phyloP scores from a whole-genome alignment of 2,888 invertebrate species.

The Drosophila atroscutellata region DNA sequence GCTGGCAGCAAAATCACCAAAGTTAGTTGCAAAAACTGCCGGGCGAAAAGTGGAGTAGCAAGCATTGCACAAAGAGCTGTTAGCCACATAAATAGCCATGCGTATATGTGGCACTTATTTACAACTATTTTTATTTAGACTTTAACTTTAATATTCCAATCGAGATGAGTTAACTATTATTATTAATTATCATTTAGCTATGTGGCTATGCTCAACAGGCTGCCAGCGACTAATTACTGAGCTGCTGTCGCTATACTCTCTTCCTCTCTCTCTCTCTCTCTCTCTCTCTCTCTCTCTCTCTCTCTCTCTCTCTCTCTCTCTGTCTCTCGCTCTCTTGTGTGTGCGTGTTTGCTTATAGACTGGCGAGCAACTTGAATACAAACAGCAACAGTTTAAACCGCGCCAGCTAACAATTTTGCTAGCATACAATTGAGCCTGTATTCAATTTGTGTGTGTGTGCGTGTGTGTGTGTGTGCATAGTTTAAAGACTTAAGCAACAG shows the following conservation, averaged over 20 bases:
- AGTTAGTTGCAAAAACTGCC: conserved; percentile 58
- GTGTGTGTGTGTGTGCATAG: conserved; percentile 36
- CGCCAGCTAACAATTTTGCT: conserved; percentile 26
- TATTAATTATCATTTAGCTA: neutral
- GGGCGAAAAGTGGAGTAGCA: neutral
- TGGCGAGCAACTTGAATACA: conserved; percentile 6
- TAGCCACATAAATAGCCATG: neutral
- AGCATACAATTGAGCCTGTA: conserved; percentile 31
- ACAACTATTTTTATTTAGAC: neutral
- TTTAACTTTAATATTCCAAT: neutral
- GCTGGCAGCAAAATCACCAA: conserved; percentile 53
- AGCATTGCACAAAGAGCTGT: neutral
- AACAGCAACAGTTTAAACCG: conserved; percentile 64
- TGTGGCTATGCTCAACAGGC: neutral
- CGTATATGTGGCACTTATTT: neutral
- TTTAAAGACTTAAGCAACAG: conserved; percentile 52
- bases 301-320: neutral
- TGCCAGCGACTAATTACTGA: neutral
- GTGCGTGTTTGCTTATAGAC: conserved; percentile 23
- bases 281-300: neutral
- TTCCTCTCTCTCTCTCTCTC: neutral
- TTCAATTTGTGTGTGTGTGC: neutral
- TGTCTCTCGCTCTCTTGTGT: neutral
- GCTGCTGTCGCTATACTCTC: neutral
- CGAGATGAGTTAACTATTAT: neutral